Percentiles rank a stretch among this genome's conserved stretches.
Evolutionary conservation across 2,113 vertebrate genomes (phyloP).

Genomic region (Sceloporus undulatus): DNA sequence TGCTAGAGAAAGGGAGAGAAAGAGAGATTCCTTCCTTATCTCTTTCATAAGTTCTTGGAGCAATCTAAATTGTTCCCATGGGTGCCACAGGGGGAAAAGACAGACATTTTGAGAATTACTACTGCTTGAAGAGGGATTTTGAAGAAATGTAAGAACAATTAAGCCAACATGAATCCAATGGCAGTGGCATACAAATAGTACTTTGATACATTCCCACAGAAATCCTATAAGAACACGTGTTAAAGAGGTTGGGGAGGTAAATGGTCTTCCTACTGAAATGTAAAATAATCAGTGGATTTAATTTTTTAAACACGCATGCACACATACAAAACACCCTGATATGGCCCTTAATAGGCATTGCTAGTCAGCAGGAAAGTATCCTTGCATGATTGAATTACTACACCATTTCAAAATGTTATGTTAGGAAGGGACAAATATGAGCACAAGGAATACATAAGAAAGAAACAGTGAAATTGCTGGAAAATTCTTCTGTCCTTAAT

Average conservation of each 20-base stretch:
- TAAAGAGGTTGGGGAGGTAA: not conserved
- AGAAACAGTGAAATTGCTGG: too few relatives aligned
- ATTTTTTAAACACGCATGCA: too few relatives aligned
- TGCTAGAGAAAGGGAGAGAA: not conserved
- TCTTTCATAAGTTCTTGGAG: fast-evolving
- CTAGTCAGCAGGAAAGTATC: not conserved
- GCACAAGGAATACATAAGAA: too few relatives aligned
- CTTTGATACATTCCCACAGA: not conserved
- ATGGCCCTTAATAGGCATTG: not conserved
- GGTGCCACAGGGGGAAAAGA: not conserved
- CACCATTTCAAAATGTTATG: too few relatives aligned
- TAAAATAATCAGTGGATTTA: not conserved
- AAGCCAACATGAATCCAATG: not conserved
- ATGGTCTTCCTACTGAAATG: not conserved
- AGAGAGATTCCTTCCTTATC: not conserved
- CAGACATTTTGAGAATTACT: not conserved
- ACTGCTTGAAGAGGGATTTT: not conserved
- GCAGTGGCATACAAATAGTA: not conserved
- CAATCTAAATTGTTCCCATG: not conserved
- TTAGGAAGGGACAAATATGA: not conserved
- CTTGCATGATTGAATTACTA: too few relatives aligned
- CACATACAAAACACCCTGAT: not conserved
- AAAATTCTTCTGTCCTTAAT: too few relatives aligned
- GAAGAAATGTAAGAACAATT: not conserved
- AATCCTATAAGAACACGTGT: not conserved